phyloP scores from a whole-genome alignment of 2,888 invertebrate species.

The Chymomyza caudatula region DNA sequence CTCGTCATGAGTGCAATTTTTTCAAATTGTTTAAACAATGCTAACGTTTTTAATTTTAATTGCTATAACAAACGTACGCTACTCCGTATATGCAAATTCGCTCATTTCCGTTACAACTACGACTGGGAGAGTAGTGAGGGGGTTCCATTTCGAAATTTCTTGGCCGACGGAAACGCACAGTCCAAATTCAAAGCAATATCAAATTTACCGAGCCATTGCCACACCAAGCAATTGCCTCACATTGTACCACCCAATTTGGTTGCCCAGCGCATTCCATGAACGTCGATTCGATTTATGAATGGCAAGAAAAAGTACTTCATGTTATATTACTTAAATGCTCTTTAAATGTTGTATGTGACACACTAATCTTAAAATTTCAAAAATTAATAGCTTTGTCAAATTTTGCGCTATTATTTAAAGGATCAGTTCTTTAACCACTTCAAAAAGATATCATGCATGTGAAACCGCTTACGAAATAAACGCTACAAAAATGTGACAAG shows the following conservation, averaged over 20 bases:
- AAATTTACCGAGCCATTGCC: constrained; percentile 13
- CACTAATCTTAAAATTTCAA: too few species aligned
- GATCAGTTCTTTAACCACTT: too few species aligned
- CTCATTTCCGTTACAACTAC: constrained; percentile 33
- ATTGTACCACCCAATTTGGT: constrained; percentile 32
- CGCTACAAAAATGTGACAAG: too few species aligned
- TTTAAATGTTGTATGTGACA: too few species aligned
- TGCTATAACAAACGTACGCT: not conserved
- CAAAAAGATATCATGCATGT: too few species aligned
- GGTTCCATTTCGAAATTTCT: constrained; percentile 23
- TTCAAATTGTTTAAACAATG: not conserved
- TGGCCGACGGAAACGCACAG: constrained; percentile 47
- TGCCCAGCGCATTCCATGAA: constrained; percentile 40
- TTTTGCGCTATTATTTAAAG: too few species aligned
- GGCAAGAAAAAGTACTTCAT: constrained; percentile 2
- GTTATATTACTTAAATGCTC: not conserved
- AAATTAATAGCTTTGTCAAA: too few species aligned
- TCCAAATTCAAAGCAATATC: constrained; percentile 46
- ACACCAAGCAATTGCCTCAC: constrained; percentile 24
- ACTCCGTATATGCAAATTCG: constrained; percentile 32
- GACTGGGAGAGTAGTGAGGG: not conserved
- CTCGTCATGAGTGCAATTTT: not conserved
- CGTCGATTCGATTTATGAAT: constrained; percentile 39
- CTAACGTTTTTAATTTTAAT: not conserved
- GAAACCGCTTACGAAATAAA: too few species aligned